Base-by-base conservation (phyloP, 2,797 vertebrate species). In the Acanthornis magna region DNA sequence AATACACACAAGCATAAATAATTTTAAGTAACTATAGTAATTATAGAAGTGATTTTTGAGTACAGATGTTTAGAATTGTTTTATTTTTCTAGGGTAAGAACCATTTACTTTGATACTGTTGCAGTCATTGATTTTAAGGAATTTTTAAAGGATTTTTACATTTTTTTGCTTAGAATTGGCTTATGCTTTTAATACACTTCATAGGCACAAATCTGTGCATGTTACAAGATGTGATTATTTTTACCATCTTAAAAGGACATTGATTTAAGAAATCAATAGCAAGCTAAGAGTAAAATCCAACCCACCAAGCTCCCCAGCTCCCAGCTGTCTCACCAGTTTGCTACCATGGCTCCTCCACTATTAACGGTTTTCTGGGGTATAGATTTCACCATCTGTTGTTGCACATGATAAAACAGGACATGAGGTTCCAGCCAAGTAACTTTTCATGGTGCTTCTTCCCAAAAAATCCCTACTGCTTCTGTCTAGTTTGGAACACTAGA, bases 311-410 rank as follows among this genome's bases (percentile, higher is more conserved):
- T 50, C 42, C 43, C 32, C 13, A 6, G 34, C 30, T 74, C 30
- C 50, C 57, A 66, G 38, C 47, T 53, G 29, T 34, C 70, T 57
- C 36, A 50, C 10, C 11, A 11, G 36, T 71, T 85, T 71, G 40
- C 78, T 57, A 14, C 48, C 22, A 26, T 2, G 25, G 36, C 32
- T 85, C 26, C 74, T 55, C 40, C 34, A 36, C 51, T 34, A 1
- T 16, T 21, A 4, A 15, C 18, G 32, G 0, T 4, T 71, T 80
- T 61, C 47, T 10, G 7, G 26, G 27, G 2, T 42, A 8, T 0
- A 11, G 65, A 72, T 71, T 53, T 80, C 50, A 67, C 48, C 55
- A 47, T 62, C 57, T 63, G n/a, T 27, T 63, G 45, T 0, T 63
- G 38, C 34, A 80, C 9, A 6, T 8, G 21, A 32, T 60, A 54